These are phyloP conservation scores for Nowickia ferox DNA, from an alignment of 2,888 invertebrate genomes.

Conservation along the genomic window DNA sequence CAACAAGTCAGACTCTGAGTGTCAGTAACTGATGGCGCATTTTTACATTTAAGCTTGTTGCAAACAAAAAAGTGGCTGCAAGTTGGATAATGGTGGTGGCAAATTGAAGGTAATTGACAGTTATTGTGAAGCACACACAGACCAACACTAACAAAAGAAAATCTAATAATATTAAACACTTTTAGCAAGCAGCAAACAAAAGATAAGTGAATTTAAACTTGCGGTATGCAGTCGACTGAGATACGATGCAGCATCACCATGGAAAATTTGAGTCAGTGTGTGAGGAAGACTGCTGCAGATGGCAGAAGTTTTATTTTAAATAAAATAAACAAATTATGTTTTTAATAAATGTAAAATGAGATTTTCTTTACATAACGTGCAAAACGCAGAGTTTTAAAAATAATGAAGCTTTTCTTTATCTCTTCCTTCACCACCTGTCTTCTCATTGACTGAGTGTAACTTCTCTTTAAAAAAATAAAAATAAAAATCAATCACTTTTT, in stretches of 20 bases:
- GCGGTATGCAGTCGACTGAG: neutral
- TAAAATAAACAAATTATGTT: too few relatives aligned
- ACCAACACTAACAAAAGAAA: neutral
- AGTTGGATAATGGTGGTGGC: slow-evolving; percentile 56
- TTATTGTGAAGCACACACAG: slow-evolving; percentile 32
- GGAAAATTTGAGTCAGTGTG: neutral
- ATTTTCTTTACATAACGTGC: too few relatives aligned
- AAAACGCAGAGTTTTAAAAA: too few relatives aligned
- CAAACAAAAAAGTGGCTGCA: slow-evolving; percentile 6
- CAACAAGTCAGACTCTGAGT: neutral
- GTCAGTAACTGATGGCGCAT: neutral
- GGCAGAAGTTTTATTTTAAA: too few relatives aligned
- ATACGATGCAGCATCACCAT: neutral
- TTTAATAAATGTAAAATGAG: too few relatives aligned
- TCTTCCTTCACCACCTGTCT: too few relatives aligned
- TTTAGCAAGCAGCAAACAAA: neutral
- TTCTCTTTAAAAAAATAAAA: too few relatives aligned
- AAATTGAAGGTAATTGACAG: slow-evolving; percentile 66
- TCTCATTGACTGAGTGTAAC: too few relatives aligned
- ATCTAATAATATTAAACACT: neutral
- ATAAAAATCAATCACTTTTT: too few relatives aligned
- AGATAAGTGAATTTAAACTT: slow-evolving; percentile 5
- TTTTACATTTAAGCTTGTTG: slow-evolving; percentile 37
- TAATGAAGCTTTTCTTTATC: too few relatives aligned
- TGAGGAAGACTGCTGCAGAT: neutral